Evolutionary conservation across 2,113 vertebrate species (phyloP).

Genomic region (Octodon degus): DNA sequence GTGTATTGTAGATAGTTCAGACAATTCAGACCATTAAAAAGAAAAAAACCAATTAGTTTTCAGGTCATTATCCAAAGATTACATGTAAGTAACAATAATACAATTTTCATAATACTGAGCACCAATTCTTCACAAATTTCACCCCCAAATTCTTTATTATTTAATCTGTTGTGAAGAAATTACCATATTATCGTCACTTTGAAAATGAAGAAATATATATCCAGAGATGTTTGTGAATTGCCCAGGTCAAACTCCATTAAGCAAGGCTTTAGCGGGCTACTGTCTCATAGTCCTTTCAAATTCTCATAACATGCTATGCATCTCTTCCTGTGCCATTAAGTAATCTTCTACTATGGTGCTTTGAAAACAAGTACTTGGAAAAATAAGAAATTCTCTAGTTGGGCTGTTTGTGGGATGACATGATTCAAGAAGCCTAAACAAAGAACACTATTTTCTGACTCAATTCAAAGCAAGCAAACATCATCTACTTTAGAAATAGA

Average conservation of each 20-base stretch:
- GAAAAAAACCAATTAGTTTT: conserved; percentile 18
- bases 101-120: conserved; percentile 25
- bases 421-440: conserved; percentile 42
- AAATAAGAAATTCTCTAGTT: neutral
- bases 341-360: neutral
- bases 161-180: neutral
- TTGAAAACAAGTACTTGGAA: neutral
- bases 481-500: conserved; percentile 23
- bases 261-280: neutral
- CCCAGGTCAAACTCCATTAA: neutral
- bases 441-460: neutral
- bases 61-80: conserved; percentile 5
- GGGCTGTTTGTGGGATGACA: neutral
- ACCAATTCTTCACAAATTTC: neutral
- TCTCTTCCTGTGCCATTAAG: neutral
- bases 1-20: neutral
- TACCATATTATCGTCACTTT: neutral
- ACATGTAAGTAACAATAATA: neutral
- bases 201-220: conserved; percentile 21
- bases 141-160: neutral
- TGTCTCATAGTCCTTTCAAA: neutral
- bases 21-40: conserved; percentile 34
- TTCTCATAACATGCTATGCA: neutral
- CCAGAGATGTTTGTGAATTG: conserved; percentile 11
- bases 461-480: conserved; percentile 38